phyloP scores from a whole-genome alignment of 2,113 vertebrate genomes.

The Rhadina sibilatrix region DNA sequence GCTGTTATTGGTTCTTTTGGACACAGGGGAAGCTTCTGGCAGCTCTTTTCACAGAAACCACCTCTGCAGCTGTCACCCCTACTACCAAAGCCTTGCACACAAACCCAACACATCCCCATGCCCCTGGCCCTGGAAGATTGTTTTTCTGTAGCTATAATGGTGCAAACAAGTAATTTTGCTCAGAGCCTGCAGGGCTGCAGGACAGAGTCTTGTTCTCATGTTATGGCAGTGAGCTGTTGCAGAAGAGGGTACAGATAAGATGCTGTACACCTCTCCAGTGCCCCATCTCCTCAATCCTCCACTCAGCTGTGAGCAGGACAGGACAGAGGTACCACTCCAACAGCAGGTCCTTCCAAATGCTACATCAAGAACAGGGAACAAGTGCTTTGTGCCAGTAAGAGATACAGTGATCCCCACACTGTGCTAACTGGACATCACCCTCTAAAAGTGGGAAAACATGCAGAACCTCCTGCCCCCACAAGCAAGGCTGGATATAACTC shows the following conservation, averaged over 20 bases:
- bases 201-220: neutral
- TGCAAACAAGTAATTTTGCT: neutral
- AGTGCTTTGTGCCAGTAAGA: neutral
- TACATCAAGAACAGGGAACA: neutral
- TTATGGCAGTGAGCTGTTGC: neutral
- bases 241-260: neutral
- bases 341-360: neutral
- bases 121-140: neutral
- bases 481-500: neutral
- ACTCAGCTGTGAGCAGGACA: neutral
- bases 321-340: neutral
- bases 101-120: neutral
- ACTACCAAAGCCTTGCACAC: neutral
- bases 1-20: rapidly evolving
- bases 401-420: rapidly evolving
- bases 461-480: neutral
- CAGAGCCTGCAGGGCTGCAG: neutral
- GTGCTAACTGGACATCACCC: neutral
- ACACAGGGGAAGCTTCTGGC: neutral
- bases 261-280: neutral
- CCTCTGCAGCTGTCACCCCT: neutral
- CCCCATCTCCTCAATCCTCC: neutral
- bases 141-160: neutral
- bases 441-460: neutral
- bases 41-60: neutral